A percentile compares a stretch with the other conserved stretches of the same genome.
These are phyloP conservation scores for Aix galericulata DNA, from an alignment of 2,113 vertebrate species.

Conservation along the genomic window DNA sequence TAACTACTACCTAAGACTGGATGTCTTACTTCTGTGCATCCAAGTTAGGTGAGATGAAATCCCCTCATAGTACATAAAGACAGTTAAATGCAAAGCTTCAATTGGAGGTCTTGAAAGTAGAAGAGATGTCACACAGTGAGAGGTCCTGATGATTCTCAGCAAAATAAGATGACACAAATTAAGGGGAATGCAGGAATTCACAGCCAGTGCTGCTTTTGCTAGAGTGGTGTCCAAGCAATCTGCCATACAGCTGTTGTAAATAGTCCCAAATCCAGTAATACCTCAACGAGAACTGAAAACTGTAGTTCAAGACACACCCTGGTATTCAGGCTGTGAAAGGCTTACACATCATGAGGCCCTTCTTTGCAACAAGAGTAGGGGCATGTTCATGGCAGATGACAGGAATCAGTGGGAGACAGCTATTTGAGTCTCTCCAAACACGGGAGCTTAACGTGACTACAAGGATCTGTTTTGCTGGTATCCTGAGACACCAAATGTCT, in stretches of 20 bases:
- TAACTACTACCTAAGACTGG: conserved; percentile 2
- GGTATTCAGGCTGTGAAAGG: neutral
- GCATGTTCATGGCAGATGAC: neutral
- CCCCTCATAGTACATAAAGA: neutral
- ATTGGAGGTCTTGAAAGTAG: neutral
- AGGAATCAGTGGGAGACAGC: neutral
- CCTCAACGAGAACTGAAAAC: neutral
- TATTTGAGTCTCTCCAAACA: neutral
- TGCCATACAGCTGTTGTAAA: neutral
- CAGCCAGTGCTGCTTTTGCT: neutral
- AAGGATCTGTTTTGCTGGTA: neutral
- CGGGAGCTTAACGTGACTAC: neutral
- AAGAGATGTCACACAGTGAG: neutral
- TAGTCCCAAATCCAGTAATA: neutral
- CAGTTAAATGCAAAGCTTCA: neutral
- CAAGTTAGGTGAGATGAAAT: neutral
- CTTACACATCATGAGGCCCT: neutral
- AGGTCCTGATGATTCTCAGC: neutral
- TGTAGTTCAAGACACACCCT: neutral
- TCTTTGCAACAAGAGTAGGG: neutral
- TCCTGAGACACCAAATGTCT: neutral
- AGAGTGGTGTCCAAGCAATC: neutral
- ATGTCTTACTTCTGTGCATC: neutral
- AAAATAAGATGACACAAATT: neutral
- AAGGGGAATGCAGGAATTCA: neutral